phyloP scores from a whole-genome alignment of 2,888 invertebrate species.

The Blastobasis lacticolella region DNA sequence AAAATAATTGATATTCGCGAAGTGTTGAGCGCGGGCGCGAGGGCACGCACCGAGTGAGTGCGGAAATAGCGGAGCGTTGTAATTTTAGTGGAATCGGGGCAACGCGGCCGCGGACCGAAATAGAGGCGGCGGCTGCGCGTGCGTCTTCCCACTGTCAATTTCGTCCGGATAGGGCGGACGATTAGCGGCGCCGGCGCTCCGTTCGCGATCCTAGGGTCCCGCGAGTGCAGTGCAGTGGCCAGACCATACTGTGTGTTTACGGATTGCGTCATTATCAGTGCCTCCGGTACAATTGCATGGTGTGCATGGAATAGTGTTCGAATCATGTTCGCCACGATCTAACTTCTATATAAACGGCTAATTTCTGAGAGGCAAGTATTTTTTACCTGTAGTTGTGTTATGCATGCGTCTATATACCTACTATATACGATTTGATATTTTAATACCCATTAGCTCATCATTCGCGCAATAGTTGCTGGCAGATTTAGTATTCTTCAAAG shows the following conservation, averaged over 20 bases:
- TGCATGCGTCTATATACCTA: no score
- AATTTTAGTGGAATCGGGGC: conserved; percentile 74
- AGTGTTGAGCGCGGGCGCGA: conserved; percentile 45
- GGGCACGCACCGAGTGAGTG: conserved; percentile 55
- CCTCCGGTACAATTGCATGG: no score
- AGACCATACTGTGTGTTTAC: conserved; percentile 30
- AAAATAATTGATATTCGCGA: conserved; percentile 41
- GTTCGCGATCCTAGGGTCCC: conserved; percentile 13
- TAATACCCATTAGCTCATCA: no score
- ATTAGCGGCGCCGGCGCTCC: conserved; percentile 40
- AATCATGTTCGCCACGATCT: no score
- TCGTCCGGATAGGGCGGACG: conserved; percentile 66
- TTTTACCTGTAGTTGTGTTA: no score
- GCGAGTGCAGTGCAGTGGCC: conserved; percentile 36
- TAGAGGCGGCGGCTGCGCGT: conserved; percentile 55
- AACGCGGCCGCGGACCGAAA: conserved; percentile 70
- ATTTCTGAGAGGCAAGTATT: conserved; percentile 3
- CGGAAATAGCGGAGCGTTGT: conserved; percentile 70
- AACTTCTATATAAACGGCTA: neutral
- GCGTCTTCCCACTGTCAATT: conserved; percentile 66
- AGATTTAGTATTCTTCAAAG: no score
- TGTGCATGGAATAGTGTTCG: no score
- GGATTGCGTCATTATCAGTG: conserved; percentile 4
- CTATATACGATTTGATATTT: no score
- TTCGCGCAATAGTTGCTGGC: no score